Evolutionary conservation across 2,888 invertebrate genomes (phyloP), one percentile per base, ranked within the genome.

Genomic region (Pyrrhia umbra): DNA sequence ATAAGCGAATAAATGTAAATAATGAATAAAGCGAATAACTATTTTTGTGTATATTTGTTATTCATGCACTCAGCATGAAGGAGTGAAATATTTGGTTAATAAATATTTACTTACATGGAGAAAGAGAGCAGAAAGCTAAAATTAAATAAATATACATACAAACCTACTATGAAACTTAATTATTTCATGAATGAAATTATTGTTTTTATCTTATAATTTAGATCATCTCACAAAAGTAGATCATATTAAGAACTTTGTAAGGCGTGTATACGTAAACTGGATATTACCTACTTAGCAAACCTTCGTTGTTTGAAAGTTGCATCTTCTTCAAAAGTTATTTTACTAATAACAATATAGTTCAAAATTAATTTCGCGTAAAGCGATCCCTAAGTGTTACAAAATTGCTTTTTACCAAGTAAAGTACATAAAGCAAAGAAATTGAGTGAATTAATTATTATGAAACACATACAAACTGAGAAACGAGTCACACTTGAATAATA

Each of bases 311-410:
- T 13, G n/a, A 25, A 72, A 60, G 46, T 59, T 72, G 30, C 25
- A 56, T 25, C 27, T 46, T 15, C 25, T 23, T 9, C 27, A 9
- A 43, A 64, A 66, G 46, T 66, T 55, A 51, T 58, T 58, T 72
- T 52, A 73, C 51, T 67, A 56, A 40, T 13, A 43, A 27, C 15
- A 16, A 15, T 60, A 49, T 21, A 52, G 43, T 60, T 56, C 37
- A 55, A 68, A 67, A 71, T 61, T 67, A 71, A 71, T 61, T 61
- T 72, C 23, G 21, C 40, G 40, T 21, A 56, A 18, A 46, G 37
- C 18, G 50, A 49, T 34, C 43, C 20, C 39, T 42, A 51, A 64
- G 46, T 59, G 54, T 54, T 50, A 58, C 52, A 46, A 54, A 50
- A 66, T 59, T 72, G 45, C 40, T 40, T 18, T 46, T 64, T 30